These are phyloP conservation scores for Lithobius niger DNA, from an alignment of 1,140 invertebrate genomes.

Conservation along the genomic window DNA sequence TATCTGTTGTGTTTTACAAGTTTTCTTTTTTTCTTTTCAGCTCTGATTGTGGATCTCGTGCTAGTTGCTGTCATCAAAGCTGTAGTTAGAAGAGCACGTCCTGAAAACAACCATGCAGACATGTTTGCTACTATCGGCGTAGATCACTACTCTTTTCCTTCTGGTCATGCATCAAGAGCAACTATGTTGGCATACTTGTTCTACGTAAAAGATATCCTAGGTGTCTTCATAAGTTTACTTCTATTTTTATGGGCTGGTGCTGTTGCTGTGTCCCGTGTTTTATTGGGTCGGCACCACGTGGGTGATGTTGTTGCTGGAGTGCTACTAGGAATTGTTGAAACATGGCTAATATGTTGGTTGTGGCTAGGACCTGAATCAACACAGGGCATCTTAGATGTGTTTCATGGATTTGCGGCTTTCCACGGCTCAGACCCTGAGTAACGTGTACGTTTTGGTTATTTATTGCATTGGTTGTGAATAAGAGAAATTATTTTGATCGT, in stretches of 20 bases:
- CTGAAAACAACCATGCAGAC: constrained; percentile 47
- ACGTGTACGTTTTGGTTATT: too few relatives aligned
- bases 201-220: constrained; percentile 7
- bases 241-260: constrained; percentile 57
- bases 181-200: constrained; percentile 55
- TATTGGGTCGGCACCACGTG: constrained; percentile 71
- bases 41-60: constrained; percentile 72
- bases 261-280: constrained; percentile 61
- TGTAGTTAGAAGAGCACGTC: constrained; percentile 55
- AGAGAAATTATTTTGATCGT: too few relatives aligned
- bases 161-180: constrained; percentile 83
- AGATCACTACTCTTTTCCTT: constrained; percentile 91
- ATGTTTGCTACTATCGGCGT: constrained; percentile 46
- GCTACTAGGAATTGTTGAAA: constrained; percentile 58
- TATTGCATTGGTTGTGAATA: too few relatives aligned
- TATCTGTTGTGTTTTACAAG: too few relatives aligned
- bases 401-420: not conserved
- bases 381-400: constrained; percentile 12
- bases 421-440: not conserved
- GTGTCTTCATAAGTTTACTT: constrained; percentile 26
- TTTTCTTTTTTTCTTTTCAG: constrained; percentile 43
- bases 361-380: constrained; percentile 42
- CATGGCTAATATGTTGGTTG: constrained; percentile 45
- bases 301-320: constrained; percentile 67
- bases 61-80: constrained; percentile 69